Conservation (phyloP, 2,888 invertebrate genomes). For the Drosophila vallismaia region DNA sequence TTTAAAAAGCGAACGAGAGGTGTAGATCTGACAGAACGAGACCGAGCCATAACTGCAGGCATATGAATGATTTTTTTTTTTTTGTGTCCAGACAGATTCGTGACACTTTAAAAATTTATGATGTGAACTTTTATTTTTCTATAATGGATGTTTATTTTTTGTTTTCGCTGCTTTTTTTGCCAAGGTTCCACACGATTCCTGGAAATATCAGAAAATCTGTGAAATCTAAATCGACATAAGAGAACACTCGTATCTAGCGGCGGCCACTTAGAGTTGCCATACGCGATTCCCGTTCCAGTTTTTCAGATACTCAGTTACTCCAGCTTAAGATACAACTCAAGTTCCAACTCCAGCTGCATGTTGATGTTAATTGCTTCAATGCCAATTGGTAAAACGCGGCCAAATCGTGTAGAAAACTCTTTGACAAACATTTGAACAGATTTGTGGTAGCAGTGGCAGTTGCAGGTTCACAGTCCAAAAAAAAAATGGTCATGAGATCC, state of each 20-base stretch:
- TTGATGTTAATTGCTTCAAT: conserved; percentile 79
- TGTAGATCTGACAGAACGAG: conserved; percentile 4
- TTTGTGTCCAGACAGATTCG: conserved; percentile 68
- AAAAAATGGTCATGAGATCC: neutral
- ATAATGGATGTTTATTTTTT: conserved; percentile 16
- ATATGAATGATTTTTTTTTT: conserved; percentile 73
- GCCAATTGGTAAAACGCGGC: conserved; percentile 79
- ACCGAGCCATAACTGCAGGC: conserved; percentile 55
- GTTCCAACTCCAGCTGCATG: conserved; percentile 65
- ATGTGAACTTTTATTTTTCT: conserved; percentile 73
- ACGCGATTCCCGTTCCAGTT: conserved; percentile 59
- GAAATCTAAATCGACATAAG: conserved; percentile 77
- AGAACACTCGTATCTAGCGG: conserved; percentile 50
- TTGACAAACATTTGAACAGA: conserved; percentile 76
- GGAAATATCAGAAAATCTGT: conserved; percentile 69
- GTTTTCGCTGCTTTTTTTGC: conserved; percentile 4
- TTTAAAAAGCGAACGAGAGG: conserved; percentile 56
- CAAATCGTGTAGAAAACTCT: conserved; percentile 76
- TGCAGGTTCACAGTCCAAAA: neutral
- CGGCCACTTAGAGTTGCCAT: conserved; percentile 45
- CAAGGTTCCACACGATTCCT: conserved; percentile 62
- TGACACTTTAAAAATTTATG: conserved; percentile 79
- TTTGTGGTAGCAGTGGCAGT: conserved; percentile 21
- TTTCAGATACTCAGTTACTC: conserved; percentile 10
- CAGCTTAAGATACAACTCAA: conserved; percentile 14